phyloP scores from a whole-genome alignment of 92 coral and sea anemone species.

The Porites rus region DNA sequence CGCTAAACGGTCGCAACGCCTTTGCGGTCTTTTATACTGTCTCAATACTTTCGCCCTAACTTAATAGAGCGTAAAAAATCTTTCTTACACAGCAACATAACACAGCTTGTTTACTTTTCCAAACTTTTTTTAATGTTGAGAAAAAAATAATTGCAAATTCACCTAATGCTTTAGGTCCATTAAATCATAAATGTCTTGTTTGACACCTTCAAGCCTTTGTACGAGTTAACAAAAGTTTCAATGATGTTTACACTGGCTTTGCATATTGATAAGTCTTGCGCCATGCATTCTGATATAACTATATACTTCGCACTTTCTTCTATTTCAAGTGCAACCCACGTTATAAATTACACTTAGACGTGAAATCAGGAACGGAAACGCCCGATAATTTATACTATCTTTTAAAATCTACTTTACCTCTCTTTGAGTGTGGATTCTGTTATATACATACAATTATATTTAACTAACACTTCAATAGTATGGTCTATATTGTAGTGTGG shows the following conservation, averaged over 20 bases:
- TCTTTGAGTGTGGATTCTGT: constrained; percentile 42
- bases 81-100: not conserved
- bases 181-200: constrained; percentile 47
- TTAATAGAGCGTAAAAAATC: constrained; percentile 12
- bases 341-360: not conserved
- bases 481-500: constrained; percentile 35
- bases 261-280: constrained; percentile 49
- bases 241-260: constrained; percentile 53
- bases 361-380: not conserved
- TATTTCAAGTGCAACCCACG: constrained; percentile 1
- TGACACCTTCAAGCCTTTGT: constrained; percentile 64
- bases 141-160: constrained; percentile 1
- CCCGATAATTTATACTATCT: constrained; percentile 43
- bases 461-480: constrained; percentile 50
- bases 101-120: not conserved
- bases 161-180: constrained; percentile 34
- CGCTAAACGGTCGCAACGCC: not conserved
- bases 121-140: constrained; percentile 5
- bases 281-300: constrained; percentile 4
- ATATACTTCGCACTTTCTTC: not conserved
- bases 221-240: constrained; percentile 66
- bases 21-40: too few species aligned
- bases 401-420: constrained; percentile 36
- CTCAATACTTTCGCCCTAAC: not conserved
- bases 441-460: constrained; percentile 56